Percentiles rank a stretch among this genome's conserved stretches.
These are phyloP conservation scores for Cichlasoma orientale DNA, from an alignment of 2,797 vertebrate genomes.

Conservation along the genomic window DNA sequence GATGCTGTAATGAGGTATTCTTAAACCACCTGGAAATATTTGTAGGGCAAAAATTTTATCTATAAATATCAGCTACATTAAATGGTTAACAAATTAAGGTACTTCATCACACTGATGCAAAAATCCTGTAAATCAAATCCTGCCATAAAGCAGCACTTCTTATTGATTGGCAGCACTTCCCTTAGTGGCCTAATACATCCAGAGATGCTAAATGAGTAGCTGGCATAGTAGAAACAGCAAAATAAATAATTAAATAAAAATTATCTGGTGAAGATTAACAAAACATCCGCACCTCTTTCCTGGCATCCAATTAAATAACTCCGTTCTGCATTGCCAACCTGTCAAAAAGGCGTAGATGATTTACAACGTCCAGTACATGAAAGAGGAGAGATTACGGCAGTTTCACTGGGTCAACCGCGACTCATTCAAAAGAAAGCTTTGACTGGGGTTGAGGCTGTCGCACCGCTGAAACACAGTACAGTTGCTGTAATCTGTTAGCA, in stretches of 20 bases:
- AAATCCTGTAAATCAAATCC: slow-evolving; percentile 11
- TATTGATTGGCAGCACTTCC: slow-evolving; percentile 18
- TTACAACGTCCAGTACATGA: slow-evolving; percentile 22
- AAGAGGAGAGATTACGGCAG: slow-evolving; percentile 9
- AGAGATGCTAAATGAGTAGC: slow-evolving; percentile 15
- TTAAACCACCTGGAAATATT: not conserved
- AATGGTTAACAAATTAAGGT: slow-evolving; percentile 13
- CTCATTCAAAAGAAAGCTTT: slow-evolving; percentile 17
- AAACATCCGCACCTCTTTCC: not conserved
- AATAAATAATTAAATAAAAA: slow-evolving; percentile 14
- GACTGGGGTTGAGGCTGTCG: slow-evolving; percentile 5
- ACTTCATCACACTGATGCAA: slow-evolving; percentile 17
- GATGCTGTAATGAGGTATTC: not conserved
- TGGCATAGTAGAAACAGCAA: slow-evolving; percentile 3
- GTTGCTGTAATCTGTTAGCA: not conserved
- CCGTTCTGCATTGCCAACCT: not conserved
- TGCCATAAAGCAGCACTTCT: slow-evolving; percentile 12
- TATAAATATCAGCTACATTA: not conserved
- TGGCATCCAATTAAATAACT: not conserved
- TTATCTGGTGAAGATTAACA: not conserved
- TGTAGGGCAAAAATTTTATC: not conserved
- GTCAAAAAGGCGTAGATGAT: not conserved
- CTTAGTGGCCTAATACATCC: not conserved
- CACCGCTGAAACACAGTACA: not conserved
- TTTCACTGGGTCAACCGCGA: slow-evolving; percentile 34